Percentiles rank a stretch among this genome's conserved stretches.
These are phyloP conservation scores for Heliconius hermathena DNA, from an alignment of 1,140 invertebrate species.

Conservation along the genomic window DNA sequence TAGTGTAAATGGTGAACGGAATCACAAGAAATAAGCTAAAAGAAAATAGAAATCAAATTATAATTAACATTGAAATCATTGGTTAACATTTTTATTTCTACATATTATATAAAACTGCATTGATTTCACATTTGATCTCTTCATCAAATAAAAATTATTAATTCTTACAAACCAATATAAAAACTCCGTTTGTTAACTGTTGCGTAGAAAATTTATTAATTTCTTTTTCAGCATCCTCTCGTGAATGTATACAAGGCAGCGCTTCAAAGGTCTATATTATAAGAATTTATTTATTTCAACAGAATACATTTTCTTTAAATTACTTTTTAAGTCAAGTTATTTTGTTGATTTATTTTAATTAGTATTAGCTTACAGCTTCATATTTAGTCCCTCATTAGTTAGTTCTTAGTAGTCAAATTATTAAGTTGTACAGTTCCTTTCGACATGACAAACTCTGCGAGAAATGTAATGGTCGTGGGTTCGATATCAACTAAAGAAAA, in stretches of 20 bases:
- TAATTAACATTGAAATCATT: too few relatives aligned
- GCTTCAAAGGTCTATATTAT: neutral
- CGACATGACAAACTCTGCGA: too few relatives aligned
- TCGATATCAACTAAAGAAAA: too few relatives aligned
- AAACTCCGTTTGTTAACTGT: neutral
- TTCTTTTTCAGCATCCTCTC: neutral
- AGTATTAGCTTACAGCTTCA: too few relatives aligned
- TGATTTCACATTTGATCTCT: neutral
- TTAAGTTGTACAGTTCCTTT: neutral
- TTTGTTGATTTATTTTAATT: neutral
- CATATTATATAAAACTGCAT: neutral
- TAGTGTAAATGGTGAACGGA: too few relatives aligned
- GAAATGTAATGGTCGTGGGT: too few relatives aligned
- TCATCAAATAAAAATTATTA: neutral
- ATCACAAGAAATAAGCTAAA: neutral
- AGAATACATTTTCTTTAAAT: neutral
- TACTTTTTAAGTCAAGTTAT: neutral
- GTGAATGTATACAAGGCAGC: neutral
- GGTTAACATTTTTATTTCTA: neutral
- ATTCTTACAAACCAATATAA: neutral
- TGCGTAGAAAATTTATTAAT: neutral
- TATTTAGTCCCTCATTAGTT: too few relatives aligned
- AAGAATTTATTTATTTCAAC: neutral
- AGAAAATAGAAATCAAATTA: neutral
- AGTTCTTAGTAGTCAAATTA: too few relatives aligned